These are phyloP conservation scores for Desmodus rotundus DNA, from an alignment of 2,113 vertebrate species.

Conservation along the genomic window DNA sequence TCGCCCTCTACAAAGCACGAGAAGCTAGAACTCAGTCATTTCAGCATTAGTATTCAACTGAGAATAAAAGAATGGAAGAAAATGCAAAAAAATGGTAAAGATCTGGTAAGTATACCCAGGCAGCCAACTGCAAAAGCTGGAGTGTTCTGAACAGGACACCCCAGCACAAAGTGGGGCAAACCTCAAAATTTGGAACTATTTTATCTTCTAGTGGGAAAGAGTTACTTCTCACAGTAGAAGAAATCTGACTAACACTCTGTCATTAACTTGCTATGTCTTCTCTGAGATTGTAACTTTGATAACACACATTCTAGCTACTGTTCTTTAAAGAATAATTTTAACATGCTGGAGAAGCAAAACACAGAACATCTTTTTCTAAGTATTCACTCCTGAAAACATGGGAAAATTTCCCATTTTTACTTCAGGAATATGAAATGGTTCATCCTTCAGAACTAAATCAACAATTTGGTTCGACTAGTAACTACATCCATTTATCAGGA, in stretches of 20 bases:
- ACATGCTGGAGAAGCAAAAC: background rate
- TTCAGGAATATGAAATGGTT: background rate
- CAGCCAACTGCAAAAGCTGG: rapidly evolving
- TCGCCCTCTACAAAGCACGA: background rate
- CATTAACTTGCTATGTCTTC: background rate
- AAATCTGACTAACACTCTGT: background rate
- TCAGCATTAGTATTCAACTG: background rate
- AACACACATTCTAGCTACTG: background rate
- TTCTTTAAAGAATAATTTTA: background rate
- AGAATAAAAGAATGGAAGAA: background rate
- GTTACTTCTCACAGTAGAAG: background rate
- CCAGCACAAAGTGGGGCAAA: background rate
- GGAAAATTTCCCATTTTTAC: background rate
- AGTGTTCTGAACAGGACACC: background rate
- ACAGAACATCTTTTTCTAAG: background rate
- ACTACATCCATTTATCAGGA: background rate
- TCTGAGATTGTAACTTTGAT: background rate
- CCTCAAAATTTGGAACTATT: constrained; percentile 5
- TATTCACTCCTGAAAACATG: background rate
- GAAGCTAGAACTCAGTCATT: background rate
- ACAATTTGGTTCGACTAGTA: background rate
- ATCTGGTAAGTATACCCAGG: background rate
- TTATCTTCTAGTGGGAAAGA: background rate
- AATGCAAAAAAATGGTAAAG: background rate
- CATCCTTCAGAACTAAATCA: background rate